Evolutionary conservation across 2,797 vertebrate species (phyloP).

Genomic region (Myotis myotis): DNA sequence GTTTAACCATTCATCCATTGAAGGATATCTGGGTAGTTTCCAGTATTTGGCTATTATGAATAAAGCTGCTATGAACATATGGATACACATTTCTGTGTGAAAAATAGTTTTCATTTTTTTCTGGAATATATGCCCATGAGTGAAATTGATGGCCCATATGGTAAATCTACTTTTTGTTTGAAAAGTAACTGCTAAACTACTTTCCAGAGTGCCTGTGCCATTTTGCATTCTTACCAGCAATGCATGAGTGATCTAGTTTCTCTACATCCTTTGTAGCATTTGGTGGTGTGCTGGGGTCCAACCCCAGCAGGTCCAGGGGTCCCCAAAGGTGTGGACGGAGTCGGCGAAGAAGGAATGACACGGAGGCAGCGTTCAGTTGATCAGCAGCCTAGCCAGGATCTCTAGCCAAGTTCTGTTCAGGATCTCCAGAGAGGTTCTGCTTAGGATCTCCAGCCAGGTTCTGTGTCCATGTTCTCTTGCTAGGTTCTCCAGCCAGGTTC

Average conservation of each 20-base stretch:
- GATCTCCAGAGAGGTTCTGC: no score
- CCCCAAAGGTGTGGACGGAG: no score
- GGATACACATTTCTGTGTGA: neutral
- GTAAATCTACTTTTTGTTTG: constrained; percentile 21
- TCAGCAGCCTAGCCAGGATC: no score
- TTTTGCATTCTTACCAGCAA: neutral
- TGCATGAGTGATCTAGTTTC: neutral
- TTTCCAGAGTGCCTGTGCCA: constrained; percentile 14
- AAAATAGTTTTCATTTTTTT: constrained; percentile 44
- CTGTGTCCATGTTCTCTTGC: no score
- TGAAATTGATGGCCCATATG: neutral
- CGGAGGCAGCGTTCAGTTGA: no score
- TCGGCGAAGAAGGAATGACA: no score
- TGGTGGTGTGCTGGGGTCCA: no score
- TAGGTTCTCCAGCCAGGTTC: no score
- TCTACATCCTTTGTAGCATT: constrained; percentile 4
- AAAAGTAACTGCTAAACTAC: constrained; percentile 1
- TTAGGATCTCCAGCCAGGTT: no score
- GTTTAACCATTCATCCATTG: neutral
- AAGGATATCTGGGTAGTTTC: constrained; percentile 14
- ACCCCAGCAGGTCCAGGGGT: no score
- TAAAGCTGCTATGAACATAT: constrained; percentile 6
- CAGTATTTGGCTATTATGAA: constrained; percentile 9
- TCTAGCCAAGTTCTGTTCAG: no score
- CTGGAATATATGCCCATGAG: neutral